Evolutionary conservation across 2,113 vertebrate species (phyloP).

Genomic region (Carollia perspicillata): DNA sequence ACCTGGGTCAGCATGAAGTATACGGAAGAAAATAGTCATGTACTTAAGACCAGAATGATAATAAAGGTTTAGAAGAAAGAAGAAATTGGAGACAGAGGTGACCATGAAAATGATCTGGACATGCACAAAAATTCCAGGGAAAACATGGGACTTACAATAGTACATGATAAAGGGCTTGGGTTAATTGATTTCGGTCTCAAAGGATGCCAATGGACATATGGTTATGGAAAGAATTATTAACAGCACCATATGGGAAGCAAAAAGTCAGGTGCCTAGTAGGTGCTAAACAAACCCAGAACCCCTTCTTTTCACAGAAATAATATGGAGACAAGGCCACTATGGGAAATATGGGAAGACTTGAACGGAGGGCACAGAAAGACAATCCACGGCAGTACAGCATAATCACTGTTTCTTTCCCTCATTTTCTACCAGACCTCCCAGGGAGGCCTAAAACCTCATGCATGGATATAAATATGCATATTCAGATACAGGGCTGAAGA

Average conservation of each 20-base stretch:
- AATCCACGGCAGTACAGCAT: neutral
- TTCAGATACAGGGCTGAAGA: neutral
- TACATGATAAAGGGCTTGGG: neutral
- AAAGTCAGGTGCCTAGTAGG: neutral
- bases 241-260: neutral
- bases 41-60: neutral
- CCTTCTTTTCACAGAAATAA: neutral
- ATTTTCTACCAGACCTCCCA: neutral
- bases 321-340: neutral
- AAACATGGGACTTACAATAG: neutral
- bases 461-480: neutral
- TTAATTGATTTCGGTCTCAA: constrained; percentile 25
- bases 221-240: neutral
- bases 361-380: neutral
- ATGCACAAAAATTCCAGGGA: neutral
- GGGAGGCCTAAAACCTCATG: neutral
- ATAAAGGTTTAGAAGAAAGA: neutral
- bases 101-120: neutral
- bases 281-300: neutral
- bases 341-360: neutral
- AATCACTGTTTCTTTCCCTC: neutral
- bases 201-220: neutral
- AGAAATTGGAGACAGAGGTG: neutral
- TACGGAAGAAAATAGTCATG: neutral
- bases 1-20: neutral